These are phyloP conservation scores for Panthera leo DNA, from an alignment of 2,113 vertebrate species.

Conservation along the genomic window DNA sequence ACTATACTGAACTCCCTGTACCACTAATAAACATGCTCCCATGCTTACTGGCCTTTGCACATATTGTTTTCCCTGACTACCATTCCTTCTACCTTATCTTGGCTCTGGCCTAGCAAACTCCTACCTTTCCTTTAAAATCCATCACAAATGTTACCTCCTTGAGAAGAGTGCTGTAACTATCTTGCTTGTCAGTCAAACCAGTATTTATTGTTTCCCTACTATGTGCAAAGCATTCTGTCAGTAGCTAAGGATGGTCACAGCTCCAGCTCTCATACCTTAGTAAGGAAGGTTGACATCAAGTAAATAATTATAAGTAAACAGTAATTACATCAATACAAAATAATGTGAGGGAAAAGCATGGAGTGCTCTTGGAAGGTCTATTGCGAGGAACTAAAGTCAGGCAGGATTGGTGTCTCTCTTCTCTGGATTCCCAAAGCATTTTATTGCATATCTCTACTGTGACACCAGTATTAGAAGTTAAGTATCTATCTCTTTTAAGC, in stretches of 20 bases:
- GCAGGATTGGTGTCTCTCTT: neutral
- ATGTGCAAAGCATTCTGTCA: neutral
- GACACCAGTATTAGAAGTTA: neutral
- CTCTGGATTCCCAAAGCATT: neutral
- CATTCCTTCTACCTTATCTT: neutral
- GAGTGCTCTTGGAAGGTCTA: neutral
- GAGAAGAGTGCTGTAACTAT: neutral
- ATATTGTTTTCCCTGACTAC: neutral
- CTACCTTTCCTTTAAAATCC: neutral
- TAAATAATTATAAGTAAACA: neutral
- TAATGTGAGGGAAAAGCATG: neutral
- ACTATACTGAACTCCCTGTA: neutral
- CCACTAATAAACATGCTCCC: neutral
- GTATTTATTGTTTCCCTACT: neutral
- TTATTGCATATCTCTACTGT: neutral
- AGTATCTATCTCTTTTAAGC: neutral
- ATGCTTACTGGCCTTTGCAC: neutral
- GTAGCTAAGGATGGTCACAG: neutral
- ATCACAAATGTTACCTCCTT: neutral
- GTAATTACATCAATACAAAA: neutral
- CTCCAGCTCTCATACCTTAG: neutral
- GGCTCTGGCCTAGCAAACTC: neutral
- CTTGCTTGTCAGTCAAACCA: neutral
- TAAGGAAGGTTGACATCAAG: neutral
- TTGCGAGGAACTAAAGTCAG: neutral